These are phyloP conservation scores for Strigops habroptila DNA, from an alignment of 2,113 vertebrate genomes.

Conservation along the genomic window DNA sequence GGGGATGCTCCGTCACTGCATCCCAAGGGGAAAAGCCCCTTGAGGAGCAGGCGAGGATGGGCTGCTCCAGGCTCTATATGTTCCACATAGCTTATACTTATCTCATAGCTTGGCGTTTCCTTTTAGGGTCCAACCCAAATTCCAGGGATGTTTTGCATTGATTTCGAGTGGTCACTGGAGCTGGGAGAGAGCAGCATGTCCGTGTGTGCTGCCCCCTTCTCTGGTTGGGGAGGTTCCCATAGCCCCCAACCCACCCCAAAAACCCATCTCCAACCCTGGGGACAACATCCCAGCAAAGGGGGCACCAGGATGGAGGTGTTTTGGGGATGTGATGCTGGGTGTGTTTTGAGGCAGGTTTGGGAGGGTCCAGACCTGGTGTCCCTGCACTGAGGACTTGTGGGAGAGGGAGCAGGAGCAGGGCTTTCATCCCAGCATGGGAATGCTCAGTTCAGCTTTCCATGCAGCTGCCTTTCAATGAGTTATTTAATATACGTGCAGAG, in stretches of 20 bases:
- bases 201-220: accelerated
- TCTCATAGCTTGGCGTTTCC: neutral
- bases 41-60: neutral
- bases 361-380: neutral
- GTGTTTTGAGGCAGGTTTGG: neutral
- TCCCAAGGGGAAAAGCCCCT: neutral
- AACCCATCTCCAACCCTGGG: accelerated
- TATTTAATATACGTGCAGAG: accelerated
- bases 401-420: neutral
- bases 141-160: neutral
- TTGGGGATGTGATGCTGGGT: neutral
- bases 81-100: neutral
- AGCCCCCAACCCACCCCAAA: neutral
- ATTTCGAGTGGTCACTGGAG: neutral
- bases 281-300: neutral
- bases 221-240: neutral
- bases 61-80: accelerated
- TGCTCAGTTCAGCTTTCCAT: neutral
- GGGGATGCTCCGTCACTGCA: neutral
- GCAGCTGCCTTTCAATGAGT: neutral
- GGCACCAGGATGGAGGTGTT: accelerated
- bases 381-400: neutral
- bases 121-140: neutral
- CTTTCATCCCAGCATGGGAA: neutral
- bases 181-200: neutral